These are phyloP conservation scores for Drosophila quinaria DNA, from an alignment of 2,888 invertebrate species.

Conservation along the genomic window DNA sequence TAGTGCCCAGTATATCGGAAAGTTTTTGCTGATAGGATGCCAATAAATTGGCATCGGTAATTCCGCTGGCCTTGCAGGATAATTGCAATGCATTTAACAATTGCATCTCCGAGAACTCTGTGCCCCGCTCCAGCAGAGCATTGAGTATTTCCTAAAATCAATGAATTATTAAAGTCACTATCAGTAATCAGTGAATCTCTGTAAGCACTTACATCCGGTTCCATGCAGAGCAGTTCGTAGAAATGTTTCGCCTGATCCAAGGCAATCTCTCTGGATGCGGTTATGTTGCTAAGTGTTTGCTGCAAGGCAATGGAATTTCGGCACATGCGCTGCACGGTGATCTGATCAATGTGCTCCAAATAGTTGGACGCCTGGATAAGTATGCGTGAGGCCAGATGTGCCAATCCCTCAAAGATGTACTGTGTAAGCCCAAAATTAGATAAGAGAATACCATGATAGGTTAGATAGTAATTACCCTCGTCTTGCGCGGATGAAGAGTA, in stretches of 20 bases:
- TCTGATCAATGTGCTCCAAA: slow-evolving; percentile 92
- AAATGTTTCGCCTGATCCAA: slow-evolving; percentile 96
- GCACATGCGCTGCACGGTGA: slow-evolving; percentile 93
- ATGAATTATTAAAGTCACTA: not conserved
- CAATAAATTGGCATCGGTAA: slow-evolving; percentile 87
- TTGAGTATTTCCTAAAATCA: slow-evolving; percentile 91
- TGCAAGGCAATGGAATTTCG: slow-evolving; percentile 94
- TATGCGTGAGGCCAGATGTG: slow-evolving; percentile 91
- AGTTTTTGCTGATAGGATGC: slow-evolving; percentile 91
- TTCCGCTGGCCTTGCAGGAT: slow-evolving; percentile 88
- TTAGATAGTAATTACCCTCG: slow-evolving; percentile 87
- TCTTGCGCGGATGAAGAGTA: slow-evolving; percentile 91
- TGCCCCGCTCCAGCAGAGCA: slow-evolving; percentile 93
- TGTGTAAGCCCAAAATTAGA: slow-evolving; percentile 85
- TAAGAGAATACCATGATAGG: not conserved
- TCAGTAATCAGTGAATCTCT: not conserved
- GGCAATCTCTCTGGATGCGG: slow-evolving; percentile 92
- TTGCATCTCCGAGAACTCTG: slow-evolving; percentile 94
- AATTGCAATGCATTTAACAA: slow-evolving; percentile 94
- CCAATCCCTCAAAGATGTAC: slow-evolving; percentile 96
- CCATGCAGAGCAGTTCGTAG: slow-evolving; percentile 93
- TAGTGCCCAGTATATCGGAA: slow-evolving; percentile 91
- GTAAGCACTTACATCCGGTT: slow-evolving; percentile 89
- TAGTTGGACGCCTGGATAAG: slow-evolving; percentile 93
- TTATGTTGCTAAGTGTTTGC: slow-evolving; percentile 94